Conservation (phyloP, 2,113 vertebrate species). For the Zosterops pallidus region DNA sequence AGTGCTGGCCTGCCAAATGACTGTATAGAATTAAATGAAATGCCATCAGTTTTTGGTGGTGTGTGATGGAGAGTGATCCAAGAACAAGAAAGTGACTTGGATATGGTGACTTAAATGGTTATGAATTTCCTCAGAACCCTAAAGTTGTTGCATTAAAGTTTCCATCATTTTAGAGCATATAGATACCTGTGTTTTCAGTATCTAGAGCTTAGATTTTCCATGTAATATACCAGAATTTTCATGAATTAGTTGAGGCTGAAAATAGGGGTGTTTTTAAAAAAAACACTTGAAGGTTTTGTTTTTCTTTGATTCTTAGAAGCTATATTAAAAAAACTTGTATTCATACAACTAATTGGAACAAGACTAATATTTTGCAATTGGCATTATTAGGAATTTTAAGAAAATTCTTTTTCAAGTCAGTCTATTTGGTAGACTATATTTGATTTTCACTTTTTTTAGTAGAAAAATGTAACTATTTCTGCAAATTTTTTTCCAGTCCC, state of each 20-base stretch:
- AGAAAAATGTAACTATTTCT: not conserved
- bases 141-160: not conserved
- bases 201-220: not conserved
- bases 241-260: not conserved
- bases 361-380: not conserved
- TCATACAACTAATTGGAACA: not conserved
- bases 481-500: constrained; percentile 62
- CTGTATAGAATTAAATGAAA: not conserved
- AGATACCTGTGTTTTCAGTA: not conserved
- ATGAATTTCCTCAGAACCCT: not conserved
- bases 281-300: not conserved
- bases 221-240: not conserved
- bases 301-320: not conserved
- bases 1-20: not conserved
- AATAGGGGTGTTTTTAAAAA: not conserved
- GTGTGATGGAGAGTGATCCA: not conserved
- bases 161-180: not conserved
- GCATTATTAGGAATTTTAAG: not conserved
- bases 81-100: not conserved
- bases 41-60: not conserved
- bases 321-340: not conserved
- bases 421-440: not conserved
- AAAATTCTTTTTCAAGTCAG: not conserved
- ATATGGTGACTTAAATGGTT: not conserved
- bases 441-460: not conserved